Evolutionary conservation across 2,888 invertebrate species (phyloP).

Genomic region (Synanthedon tipuliformis): DNA sequence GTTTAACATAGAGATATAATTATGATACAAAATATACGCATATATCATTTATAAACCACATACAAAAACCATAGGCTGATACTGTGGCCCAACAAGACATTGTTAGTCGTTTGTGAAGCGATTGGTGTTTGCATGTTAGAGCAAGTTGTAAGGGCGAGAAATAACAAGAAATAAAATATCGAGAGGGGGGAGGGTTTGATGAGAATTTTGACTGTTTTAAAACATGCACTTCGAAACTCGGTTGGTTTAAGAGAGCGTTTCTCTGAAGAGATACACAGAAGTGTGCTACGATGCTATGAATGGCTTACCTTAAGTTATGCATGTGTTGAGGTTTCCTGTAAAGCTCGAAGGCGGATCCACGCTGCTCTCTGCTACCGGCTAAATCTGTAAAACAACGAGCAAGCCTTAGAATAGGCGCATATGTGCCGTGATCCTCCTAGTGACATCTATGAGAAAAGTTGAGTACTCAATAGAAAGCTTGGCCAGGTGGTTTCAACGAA

Average conservation of each 20-base stretch:
- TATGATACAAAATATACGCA: slow-evolving; percentile 47
- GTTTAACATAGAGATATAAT: slow-evolving; percentile 44
- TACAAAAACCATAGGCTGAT: slow-evolving; percentile 61
- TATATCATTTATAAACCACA: slow-evolving; percentile 55
- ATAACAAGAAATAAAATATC: not conserved
- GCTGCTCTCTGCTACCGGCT: slow-evolving; percentile 88
- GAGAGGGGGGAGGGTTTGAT: not conserved
- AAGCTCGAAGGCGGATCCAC: slow-evolving; percentile 94
- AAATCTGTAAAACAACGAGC: slow-evolving; percentile 52
- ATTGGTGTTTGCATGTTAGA: slow-evolving; percentile 72
- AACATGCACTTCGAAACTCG: not conserved
- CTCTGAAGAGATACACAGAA: not conserved
- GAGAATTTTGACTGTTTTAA: not conserved
- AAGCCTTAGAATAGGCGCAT: too few species aligned
- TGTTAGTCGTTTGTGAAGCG: slow-evolving; percentile 71
- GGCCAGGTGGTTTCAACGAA: too few species aligned
- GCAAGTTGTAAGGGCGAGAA: slow-evolving; percentile 48
- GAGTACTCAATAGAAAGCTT: too few species aligned
- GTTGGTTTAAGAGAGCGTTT: not conserved
- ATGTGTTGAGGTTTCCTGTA: slow-evolving; percentile 91
- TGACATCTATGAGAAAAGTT: too few species aligned
- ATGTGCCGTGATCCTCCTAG: too few species aligned
- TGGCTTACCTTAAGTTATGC: slow-evolving; percentile 80
- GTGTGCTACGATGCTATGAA: not conserved
- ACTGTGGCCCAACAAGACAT: slow-evolving; percentile 62